These are phyloP conservation scores for Calliphora vicina DNA, from an alignment of 1,140 invertebrate genomes.

Conservation along the genomic window DNA sequence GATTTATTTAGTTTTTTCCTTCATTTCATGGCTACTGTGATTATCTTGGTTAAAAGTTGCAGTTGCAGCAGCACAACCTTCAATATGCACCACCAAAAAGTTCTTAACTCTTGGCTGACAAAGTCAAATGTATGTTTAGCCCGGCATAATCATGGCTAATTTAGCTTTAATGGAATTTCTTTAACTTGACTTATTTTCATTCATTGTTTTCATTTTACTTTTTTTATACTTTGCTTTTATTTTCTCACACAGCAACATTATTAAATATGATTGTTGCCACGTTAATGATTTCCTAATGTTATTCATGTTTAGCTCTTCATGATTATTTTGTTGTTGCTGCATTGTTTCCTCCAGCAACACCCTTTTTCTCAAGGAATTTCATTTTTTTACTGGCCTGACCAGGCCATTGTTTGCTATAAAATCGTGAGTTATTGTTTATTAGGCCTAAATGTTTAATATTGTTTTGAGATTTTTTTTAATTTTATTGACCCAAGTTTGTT, in stretches of 20 bases:
- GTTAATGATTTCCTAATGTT: neutral
- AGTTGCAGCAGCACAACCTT: neutral
- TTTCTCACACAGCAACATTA: neutral
- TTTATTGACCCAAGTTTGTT: neutral
- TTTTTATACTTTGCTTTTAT: neutral
- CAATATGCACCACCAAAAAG: neutral
- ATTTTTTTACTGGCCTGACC: neutral
- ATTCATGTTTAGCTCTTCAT: neutral
- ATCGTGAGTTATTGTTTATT: slow-evolving; percentile 26
- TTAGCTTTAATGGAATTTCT: slow-evolving; percentile 23
- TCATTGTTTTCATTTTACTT: neutral
- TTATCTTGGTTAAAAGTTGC: neutral
- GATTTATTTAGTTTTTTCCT: too few species aligned
- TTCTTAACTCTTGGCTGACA: neutral
- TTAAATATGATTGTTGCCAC: neutral
- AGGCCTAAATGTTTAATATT: slow-evolving; percentile 17
- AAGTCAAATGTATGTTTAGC: slow-evolving; percentile 1
- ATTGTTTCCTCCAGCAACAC: neutral
- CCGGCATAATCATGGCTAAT: slow-evolving; percentile 18
- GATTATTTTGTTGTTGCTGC: neutral
- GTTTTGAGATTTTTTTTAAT: neutral
- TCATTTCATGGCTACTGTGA: slow-evolving; percentile 13
- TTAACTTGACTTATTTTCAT: neutral
- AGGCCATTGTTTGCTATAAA: neutral
- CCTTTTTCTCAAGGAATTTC: slow-evolving; percentile 7